Base-by-base conservation (phyloP, 2,113 vertebrate species). In the Misgurnus mizolepis region DNA sequence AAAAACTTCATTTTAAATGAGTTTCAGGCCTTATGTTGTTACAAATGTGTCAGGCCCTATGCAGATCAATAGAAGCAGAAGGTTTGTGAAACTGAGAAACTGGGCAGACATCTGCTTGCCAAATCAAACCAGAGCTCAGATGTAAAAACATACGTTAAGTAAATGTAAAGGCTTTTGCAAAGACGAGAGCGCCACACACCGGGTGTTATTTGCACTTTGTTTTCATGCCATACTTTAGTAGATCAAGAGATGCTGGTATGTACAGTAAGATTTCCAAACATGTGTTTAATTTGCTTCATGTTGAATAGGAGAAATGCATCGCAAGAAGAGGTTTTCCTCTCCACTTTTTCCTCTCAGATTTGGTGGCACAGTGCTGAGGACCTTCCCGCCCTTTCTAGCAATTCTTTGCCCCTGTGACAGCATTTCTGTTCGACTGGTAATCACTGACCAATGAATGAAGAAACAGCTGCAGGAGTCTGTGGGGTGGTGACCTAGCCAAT, bases 401-500 rank as follows among this genome's bases (percentile, higher is more conserved):
- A 79, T 60, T 78, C 78, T 58, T 53, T 78, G 76, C 62, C 82
- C 83, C 82, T 86, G 85, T 84, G 80, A 88, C 78, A n/a, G 83
- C 66, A 50, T 67, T 87, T 86, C 83, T 81, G 27, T 11, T 78
- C 87, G 88, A 86, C 84, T 84, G 85, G 82, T 80, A 82, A 69
- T 84, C 79, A 67, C 72, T 49, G 17, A 67, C 43, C 17, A 72
- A 47, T 66, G n/a, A 82, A 56, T 80, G 56, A 74, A 69, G 73
- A 78, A 79, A 71, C 45, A 83, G 71, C 81, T 76, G 72, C 67
- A 67, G 84, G 69, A 79, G 79, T 68, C 61, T 76, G 68, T 61
- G 82, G 87, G 89, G 88, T 88, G 65, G 85, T 80, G 86, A 78
- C 83, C 79, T 73, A 80, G 15, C 77, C 89, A 89, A 91, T 91